Base-by-base conservation (phyloP, 2,888 invertebrate species). In the Baccha elongata region DNA sequence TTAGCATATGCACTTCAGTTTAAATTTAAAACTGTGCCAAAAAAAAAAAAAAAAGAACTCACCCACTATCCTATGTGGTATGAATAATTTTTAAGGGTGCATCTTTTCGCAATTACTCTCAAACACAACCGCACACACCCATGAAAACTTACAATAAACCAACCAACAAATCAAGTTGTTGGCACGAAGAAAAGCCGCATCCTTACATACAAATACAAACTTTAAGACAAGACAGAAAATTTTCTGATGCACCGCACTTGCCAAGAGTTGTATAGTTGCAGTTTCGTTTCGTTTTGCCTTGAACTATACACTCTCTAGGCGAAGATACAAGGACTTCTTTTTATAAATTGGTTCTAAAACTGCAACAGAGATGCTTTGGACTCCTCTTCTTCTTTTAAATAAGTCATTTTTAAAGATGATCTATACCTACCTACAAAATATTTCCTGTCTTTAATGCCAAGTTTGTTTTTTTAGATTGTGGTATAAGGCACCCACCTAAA, bases 401-500 rank as follows among this genome's bases (percentile, higher is more conserved):
- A 15, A 55, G 23, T 40, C 40, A 4, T 26, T 13, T 23, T 40
- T 15, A 13, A 40, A 15, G 40, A 40, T 58, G 58, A 58, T 37
- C 37, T 10, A 37, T 10, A 55, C n/a, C n/a, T n/a, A n/a, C n/a
- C n/a, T n/a, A n/a, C n/a, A n/a, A n/a, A n/a, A n/a, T 55, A 40
- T 37, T 40, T 19, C 37, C 5, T 13, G 58, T 23, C 2, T 3
- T 7, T 7, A 40, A 23, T 37, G 55, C 37, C 37, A 55, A 37
- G 55, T 15, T 21, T 55, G 26, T 1, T 32, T 32, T 32, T 3
- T 8, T 32, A 8, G 5, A 7, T 32, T 1, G 29, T 7, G 7
- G n/a, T n/a, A n/a, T 35, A 35, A 40, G 15, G 58, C 58, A 26
- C 21, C 40, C 50, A 48, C 68, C 74, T 67, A 46, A 69, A 64